Conservation (phyloP, 35 echinoderm and acorn worm species). For the Stichopus chloronotus region DNA sequence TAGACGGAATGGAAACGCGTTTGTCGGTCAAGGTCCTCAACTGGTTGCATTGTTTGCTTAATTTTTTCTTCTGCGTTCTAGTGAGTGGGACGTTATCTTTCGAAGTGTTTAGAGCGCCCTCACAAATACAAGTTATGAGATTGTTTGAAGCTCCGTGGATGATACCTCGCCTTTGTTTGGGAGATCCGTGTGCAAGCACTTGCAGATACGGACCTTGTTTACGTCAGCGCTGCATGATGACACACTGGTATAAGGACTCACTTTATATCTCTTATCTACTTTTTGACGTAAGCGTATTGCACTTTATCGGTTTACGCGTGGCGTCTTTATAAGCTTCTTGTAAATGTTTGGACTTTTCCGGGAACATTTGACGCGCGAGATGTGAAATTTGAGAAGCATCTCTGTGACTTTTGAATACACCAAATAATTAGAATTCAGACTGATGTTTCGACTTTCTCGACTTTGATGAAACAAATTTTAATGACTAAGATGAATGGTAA, state of each 20-base stretch:
- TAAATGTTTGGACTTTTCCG: constrained; percentile 51
- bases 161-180: constrained; percentile 31
- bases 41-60: constrained; percentile 16
- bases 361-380: constrained; percentile 61
- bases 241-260: not conserved
- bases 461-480: constrained; percentile 53
- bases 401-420: constrained; percentile 64
- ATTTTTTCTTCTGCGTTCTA: not conserved
- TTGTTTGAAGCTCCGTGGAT: constrained; percentile 28
- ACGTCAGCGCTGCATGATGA: constrained; percentile 28
- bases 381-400: constrained; percentile 67
- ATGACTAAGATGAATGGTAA: constrained; percentile 27
- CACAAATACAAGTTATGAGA: constrained; percentile 30
- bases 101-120: constrained; percentile 39
- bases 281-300: constrained; percentile 46
- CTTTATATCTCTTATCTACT: not conserved
- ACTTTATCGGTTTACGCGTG: constrained; percentile 7
- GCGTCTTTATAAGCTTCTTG: constrained; percentile 68
- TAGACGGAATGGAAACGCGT: not conserved
- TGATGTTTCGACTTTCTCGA: constrained; percentile 53
- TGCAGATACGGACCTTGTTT: constrained; percentile 38
- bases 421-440: constrained; percentile 58
- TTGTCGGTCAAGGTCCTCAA: constrained; percentile 4
- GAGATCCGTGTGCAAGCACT: constrained; percentile 12
- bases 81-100: constrained; percentile 30